Percentiles rank a stretch among this genome's conserved stretches.
phyloP scores from a whole-genome alignment of 2,888 invertebrate species.

The Trichopria drosophilae region DNA sequence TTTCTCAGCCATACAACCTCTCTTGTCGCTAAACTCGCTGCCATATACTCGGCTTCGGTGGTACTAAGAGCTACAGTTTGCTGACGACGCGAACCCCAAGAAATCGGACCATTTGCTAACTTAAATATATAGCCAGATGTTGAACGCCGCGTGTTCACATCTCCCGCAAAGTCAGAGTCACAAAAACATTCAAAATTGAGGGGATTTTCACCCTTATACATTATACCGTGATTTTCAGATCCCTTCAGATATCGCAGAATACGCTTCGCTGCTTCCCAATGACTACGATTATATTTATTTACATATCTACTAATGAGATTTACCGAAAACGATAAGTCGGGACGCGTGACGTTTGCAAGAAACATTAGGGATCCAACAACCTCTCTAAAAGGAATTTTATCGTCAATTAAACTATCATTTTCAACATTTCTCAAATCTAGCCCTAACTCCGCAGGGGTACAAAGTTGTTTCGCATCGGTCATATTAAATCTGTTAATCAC shows the following conservation, averaged over 20 bases:
- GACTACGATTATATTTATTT: not conserved
- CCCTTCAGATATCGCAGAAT: no score
- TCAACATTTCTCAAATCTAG: not conserved
- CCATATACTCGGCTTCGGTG: no score
- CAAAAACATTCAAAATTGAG: slow-evolving; percentile 13
- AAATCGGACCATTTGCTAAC: slow-evolving; percentile 27
- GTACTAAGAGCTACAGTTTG: slow-evolving; percentile 27
- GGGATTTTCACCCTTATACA: slow-evolving; percentile 13
- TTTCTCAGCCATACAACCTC: slow-evolving; percentile 28
- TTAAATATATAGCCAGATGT: slow-evolving; percentile 30
- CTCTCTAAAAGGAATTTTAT: no score
- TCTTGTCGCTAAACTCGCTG: slow-evolving; percentile 34
- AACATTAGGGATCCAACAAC: not conserved
- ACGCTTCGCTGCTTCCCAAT: no score
- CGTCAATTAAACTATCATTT: not conserved
- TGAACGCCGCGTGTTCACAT: no score
- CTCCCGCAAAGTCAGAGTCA: slow-evolving; percentile 31
- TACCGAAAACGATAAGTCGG: not conserved
- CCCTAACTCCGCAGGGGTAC: no score
- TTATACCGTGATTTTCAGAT: slow-evolving; percentile 23
- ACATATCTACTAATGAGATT: not conserved
- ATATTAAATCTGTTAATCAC: no score
- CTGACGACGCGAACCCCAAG: slow-evolving; percentile 29
- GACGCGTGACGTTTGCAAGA: slow-evolving; percentile 1
- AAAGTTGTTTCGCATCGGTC: no score